These are phyloP conservation scores for Chironomus striatipennis DNA, from an alignment of 1,140 invertebrate genomes.

Conservation along the genomic window DNA sequence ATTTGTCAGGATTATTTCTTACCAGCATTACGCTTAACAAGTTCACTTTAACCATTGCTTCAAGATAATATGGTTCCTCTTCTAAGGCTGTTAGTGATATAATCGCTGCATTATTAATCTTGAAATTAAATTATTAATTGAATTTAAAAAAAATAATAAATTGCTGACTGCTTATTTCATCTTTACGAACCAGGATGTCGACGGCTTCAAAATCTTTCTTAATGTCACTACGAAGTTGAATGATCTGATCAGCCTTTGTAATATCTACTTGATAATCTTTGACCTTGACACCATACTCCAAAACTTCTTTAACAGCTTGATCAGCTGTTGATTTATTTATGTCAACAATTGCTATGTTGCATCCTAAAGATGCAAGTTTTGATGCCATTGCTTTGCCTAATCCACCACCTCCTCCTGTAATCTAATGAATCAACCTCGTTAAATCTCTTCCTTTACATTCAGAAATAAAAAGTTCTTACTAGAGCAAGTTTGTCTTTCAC, in stretches of 20 bases:
- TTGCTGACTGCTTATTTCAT: too few species aligned
- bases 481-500: background rate
- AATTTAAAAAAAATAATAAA: too few species aligned
- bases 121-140: too few species aligned
- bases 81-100: constrained; percentile 38
- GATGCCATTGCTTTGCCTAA: constrained; percentile 37
- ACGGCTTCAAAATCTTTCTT: constrained; percentile 38
- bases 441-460: background rate
- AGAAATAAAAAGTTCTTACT: background rate
- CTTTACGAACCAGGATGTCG: constrained; percentile 32
- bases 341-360: constrained; percentile 38
- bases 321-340: constrained; percentile 38
- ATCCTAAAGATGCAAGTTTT: constrained; percentile 34
- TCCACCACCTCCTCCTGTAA: constrained; percentile 38
- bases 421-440: constrained; percentile 27
- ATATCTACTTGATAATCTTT: constrained; percentile 32
- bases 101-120: constrained; percentile 35
- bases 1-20: too few species aligned
- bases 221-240: constrained; percentile 29
- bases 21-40: constrained; percentile 38
- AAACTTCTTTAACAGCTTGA: constrained; percentile 34
- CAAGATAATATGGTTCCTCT: constrained; percentile 36
- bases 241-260: background rate
- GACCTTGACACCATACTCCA: constrained; percentile 32
- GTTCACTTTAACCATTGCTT: constrained; percentile 36